Evolutionary conservation across 2,888 invertebrate genomes (phyloP), one percentile per base, ranked within the genome.

Genomic region (Aleiodes leptofemur): DNA sequence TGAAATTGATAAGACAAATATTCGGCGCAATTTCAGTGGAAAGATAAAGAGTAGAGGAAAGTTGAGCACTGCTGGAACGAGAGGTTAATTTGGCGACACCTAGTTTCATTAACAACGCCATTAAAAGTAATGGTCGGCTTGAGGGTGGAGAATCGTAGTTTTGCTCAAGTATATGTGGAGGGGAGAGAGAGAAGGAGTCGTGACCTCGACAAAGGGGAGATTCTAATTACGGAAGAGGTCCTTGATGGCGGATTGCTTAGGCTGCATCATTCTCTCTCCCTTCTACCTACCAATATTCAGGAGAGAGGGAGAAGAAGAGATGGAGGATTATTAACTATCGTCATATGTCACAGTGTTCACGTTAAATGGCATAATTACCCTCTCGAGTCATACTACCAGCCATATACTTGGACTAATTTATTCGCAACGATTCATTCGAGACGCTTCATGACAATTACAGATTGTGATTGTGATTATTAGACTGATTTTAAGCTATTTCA

Each of bases 31-130:
- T 61, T 61, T 61, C 61, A n/a, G 38, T 7, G 76, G 70, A 56
- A 68, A 69, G 34, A 59, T 29, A 59, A 61, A 74, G 43, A 23
- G 9, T 31, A 48, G 64, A 48, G 68, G 29, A 69, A 69, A 79
- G 86, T 87, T 87, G 87, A 88, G 88, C 84, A 83, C 87, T 84
- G 79, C 85, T 84, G 86, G 82, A 88, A 88, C 84, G 87, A 84
- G 86, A 85, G 86, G 88, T 88, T 88, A 88, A 88, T 88, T 88
- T 87, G 87, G 88, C 86, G 87, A 88, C 88, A 88, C 87, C 88
- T 86, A 86, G 87, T 88, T 88, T 88, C 88, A 88, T 88, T 88
- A 88, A 88, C 88, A 88, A 88, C 87, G 87, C 88, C 86, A 88
- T 88, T 88, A 88, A 88, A 88, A 88, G 88, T 88, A 88, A 88